Evolutionary conservation across 2,888 invertebrate genomes (phyloP).

Genomic region (Eucera pruinosa): DNA sequence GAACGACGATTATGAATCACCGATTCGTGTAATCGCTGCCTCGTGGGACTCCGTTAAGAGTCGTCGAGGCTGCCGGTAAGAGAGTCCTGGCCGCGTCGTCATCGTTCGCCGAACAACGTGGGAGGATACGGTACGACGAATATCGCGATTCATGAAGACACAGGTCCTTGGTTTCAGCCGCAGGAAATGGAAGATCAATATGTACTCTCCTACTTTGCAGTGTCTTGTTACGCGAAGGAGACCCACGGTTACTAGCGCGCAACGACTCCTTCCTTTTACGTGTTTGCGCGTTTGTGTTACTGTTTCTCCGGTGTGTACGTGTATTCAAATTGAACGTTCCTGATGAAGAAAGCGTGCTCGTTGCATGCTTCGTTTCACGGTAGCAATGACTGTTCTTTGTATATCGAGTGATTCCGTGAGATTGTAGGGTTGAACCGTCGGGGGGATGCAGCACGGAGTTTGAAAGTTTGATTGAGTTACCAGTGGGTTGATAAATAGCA

Average conservation of each 20-base stretch:
- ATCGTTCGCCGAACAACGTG: conserved; percentile 67
- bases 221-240: conserved; percentile 44
- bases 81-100: conserved; percentile 43
- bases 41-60: conserved; percentile 55
- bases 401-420: neutral
- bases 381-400: conserved; percentile 9
- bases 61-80: conserved; percentile 15
- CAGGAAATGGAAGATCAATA: conserved; percentile 64
- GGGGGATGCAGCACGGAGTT: neutral
- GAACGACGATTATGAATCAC: conserved; percentile 67
- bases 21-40: conserved; percentile 69
- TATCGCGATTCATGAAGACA: conserved; percentile 57
- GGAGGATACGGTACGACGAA: conserved; percentile 61
- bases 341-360: conserved; percentile 29
- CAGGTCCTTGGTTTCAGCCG: conserved; percentile 36
- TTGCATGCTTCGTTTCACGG: conserved; percentile 33
- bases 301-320: neutral
- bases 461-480: neutral
- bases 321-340: conserved; percentile 33
- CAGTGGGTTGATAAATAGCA: neutral
- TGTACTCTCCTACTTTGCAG: conserved; percentile 46
- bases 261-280: neutral
- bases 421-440: neutral
- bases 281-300: neutral
- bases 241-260: conserved; percentile 17